Evolutionary conservation across 2,888 invertebrate genomes (phyloP).

Genomic region (Hydroisotoma schaefferi): DNA sequence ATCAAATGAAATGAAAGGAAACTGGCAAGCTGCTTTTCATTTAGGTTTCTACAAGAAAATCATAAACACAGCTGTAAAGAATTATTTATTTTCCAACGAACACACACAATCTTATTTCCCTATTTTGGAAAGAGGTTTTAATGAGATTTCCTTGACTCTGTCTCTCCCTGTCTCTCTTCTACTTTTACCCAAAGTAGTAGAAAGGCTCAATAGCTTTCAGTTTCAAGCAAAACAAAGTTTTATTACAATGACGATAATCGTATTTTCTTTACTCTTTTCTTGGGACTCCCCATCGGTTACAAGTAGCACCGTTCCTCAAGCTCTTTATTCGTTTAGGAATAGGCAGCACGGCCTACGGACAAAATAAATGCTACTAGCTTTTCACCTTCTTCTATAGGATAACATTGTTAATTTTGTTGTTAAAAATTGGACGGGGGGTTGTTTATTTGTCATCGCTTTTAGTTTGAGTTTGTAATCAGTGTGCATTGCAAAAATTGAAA

Average conservation of each 20-base stretch:
- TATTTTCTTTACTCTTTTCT: conserved; percentile 41
- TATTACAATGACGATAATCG: conserved; percentile 48
- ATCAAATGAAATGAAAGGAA: conserved; percentile 30
- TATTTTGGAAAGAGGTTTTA: conserved; percentile 40
- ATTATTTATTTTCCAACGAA: conserved; percentile 47
- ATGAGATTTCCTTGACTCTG: conserved; percentile 46
- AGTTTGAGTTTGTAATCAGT: no score
- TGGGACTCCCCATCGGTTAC: conserved; percentile 12
- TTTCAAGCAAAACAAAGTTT: conserved; percentile 42
- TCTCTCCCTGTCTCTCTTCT: conserved; percentile 30
- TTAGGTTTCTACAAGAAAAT: conserved; percentile 33
- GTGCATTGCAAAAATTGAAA: no score
- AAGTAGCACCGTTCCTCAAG: conserved; percentile 16
- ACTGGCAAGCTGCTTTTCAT: conserved; percentile 34
- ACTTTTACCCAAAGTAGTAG: no score
- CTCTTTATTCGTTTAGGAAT: conserved; percentile 16
- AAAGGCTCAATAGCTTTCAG: conserved; percentile 18
- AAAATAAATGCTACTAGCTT: no score
- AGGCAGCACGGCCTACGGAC: background rate
- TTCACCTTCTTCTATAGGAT: no score
- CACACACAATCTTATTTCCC: conserved; percentile 31
- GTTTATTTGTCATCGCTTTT: no score
- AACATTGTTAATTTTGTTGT: no score
- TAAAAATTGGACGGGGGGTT: no score
- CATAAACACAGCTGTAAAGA: conserved; percentile 48